A percentile compares a stretch with the other conserved stretches of the same genome.
Evolutionary conservation across 2,888 invertebrate species (phyloP).

Genomic region (Drosophila macrospina): DNA sequence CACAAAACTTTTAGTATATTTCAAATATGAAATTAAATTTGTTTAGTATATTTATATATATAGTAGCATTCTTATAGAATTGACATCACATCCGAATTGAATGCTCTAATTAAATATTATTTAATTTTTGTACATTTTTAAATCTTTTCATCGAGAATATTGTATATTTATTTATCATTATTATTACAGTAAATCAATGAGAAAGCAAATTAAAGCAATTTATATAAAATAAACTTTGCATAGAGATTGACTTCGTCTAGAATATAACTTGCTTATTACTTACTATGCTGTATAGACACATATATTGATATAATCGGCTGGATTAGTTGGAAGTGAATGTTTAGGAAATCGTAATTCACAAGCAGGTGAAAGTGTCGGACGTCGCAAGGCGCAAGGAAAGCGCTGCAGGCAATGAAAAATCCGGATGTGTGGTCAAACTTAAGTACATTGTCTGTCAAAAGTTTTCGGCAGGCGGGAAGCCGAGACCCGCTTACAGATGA

Average conservation of each 20-base stretch:
- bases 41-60: too few species aligned
- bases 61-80: too few species aligned
- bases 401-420: conserved; percentile 1
- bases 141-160: too few species aligned
- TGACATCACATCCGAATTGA: neutral
- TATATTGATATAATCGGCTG: neutral
- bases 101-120: neutral
- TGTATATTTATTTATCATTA: too few species aligned
- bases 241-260: neutral
- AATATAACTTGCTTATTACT: neutral
- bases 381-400: neutral
- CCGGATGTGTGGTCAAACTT: conserved; percentile 35
- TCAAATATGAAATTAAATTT: too few species aligned
- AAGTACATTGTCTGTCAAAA: conserved; percentile 56
- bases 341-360: conserved; percentile 2
- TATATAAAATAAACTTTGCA: neutral
- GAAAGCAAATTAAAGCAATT: neutral
- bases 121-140: too few species aligned
- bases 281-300: neutral
- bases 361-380: conserved; percentile 27
- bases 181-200: too few species aligned
- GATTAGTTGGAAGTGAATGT: conserved; percentile 3
- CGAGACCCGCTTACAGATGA: neutral
- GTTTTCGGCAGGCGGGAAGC: conserved; percentile 45
- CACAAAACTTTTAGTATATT: too few species aligned